These are phyloP conservation scores for Pseudopipra pipra DNA, from an alignment of 2,113 vertebrate genomes.

Conservation along the genomic window DNA sequence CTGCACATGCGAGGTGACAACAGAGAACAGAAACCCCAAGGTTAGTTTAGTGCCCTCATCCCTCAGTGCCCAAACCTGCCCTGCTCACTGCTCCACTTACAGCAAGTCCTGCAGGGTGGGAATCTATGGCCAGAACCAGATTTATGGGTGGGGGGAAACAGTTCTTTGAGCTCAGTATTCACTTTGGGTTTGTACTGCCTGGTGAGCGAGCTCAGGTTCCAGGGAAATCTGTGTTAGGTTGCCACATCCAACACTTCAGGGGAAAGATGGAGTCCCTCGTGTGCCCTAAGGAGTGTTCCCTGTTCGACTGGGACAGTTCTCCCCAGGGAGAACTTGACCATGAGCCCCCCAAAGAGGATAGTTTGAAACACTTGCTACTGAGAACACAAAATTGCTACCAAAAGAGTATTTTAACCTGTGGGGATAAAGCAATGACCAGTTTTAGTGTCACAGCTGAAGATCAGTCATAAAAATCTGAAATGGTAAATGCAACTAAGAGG, in stretches of 20 bases:
- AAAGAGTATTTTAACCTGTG: background rate
- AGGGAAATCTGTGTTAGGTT: background rate
- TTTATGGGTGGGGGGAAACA: background rate
- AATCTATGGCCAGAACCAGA: background rate
- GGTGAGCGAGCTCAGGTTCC: background rate
- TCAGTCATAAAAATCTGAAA: background rate
- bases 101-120: background rate
- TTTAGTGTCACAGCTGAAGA: background rate
- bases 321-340: background rate
- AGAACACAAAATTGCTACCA: background rate
- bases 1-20: background rate
- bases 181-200: background rate
- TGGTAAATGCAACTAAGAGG: background rate
- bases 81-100: background rate
- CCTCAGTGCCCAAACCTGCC: background rate
- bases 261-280: background rate
- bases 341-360: background rate
- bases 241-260: background rate
- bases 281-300: background rate
- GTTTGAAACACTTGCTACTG: background rate
- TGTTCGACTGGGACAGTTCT: background rate
- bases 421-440: background rate
- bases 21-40: background rate
- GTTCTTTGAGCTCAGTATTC: background rate
- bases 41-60: rapidly evolving